phyloP scores from a whole-genome alignment of 2,888 invertebrate genomes.

The Deroplatys truncata region DNA sequence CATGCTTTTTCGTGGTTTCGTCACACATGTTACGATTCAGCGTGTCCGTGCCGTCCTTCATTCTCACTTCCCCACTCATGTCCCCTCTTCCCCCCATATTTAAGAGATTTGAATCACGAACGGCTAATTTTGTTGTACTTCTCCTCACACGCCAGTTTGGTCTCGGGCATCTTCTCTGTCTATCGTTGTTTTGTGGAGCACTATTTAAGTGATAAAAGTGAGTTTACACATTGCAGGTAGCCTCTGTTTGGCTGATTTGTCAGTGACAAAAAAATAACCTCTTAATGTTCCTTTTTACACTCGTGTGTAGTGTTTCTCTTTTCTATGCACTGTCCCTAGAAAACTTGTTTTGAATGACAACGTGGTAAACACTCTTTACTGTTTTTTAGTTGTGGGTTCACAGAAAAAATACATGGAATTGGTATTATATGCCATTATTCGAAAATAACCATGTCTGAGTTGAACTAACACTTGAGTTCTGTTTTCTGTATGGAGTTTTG shows the following conservation, averaged over 20 bases:
- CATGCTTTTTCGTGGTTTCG: neutral
- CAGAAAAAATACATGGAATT: too few species aligned
- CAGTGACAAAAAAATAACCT: neutral
- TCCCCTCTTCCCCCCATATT: neutral
- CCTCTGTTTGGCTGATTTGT: neutral
- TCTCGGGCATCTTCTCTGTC: neutral
- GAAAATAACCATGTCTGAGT: too few species aligned
- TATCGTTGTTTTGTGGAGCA: neutral
- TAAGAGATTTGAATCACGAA: neutral
- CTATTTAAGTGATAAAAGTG: neutral
- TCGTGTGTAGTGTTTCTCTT: neutral
- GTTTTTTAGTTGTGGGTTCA: too few species aligned
- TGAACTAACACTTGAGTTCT: neutral
- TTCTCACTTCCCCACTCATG: neutral
- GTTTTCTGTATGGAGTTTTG: neutral
- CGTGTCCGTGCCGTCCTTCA: neutral
- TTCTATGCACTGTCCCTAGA: neutral
- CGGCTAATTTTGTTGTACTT: neutral
- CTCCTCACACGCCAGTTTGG: neutral
- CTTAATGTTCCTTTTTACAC: neutral
- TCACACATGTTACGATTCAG: neutral
- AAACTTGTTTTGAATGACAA: neutral
- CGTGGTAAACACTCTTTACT: neutral
- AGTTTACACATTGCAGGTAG: neutral
- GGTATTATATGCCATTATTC: too few species aligned